Base-by-base conservation (phyloP, 2,888 invertebrate species). In the Drosophila planitibia region DNA sequence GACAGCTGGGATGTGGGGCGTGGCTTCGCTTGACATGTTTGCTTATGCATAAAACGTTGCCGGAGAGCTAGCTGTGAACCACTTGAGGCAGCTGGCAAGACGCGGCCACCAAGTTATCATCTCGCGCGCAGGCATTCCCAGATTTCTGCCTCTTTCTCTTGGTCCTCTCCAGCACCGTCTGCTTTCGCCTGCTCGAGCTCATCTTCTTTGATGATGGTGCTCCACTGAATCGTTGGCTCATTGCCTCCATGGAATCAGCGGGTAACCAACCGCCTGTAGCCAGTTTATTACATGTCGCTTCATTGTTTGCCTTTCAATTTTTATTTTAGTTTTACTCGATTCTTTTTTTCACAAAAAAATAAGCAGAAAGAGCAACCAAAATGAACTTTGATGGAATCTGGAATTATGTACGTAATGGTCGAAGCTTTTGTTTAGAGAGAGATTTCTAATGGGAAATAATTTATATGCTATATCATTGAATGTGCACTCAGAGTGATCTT, bases 11-110 rank as follows among this genome's bases (percentile, higher is more conserved):
- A 44, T 30, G 44, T 9, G 25, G 53, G 68, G 74, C 70, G 70
- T 73, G 66, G 73, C 88, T 76, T 74, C 73, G 89, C 72, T 87
- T 86, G 85, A 86, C 85, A 90, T 90, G 89, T 86, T 86, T 86
- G 89, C 90, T 90, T 86, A 88, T 88, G 90, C 90, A 86, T 85
- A 83, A 86, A 85, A 76, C 72, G 90, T 64, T 74, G 86, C 70
- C 69, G n/a, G 64, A 16, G 39, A 58, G 68, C 63, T 49, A 66
- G 52, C 78, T 67, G 58, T 61, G 81, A 66, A 61, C 75, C 90
- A 85, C 84, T 82, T 69, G 73, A 77, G 76, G 66, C 44, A 59
- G 72, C 78, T 62, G 71, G 74, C 66, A 70, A 69, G 72, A 65
- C 65, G 69, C 73, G 62, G 67, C 76, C 68, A 72, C 76, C 85